Conservation (phyloP, 2,113 vertebrate species). For the Trematocara unimaculatum region DNA sequence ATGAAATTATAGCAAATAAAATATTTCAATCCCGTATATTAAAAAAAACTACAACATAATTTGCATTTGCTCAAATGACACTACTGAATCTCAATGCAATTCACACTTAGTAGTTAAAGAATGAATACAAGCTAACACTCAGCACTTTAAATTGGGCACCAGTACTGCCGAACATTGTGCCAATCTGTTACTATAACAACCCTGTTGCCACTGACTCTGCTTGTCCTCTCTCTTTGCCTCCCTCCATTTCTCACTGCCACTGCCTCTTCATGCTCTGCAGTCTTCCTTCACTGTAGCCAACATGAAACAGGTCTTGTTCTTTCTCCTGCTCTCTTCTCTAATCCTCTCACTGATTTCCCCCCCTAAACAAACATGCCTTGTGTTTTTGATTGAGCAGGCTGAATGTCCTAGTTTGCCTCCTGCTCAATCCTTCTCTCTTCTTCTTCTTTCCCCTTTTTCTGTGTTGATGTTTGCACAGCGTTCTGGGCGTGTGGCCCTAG, state of each 20-base stretch:
- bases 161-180: slow-evolving; percentile 29
- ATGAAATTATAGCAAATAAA: background rate
- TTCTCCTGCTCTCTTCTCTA: slow-evolving; percentile 13
- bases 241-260: slow-evolving; percentile 29
- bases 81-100: background rate
- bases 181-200: slow-evolving; percentile 71
- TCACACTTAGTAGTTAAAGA: background rate
- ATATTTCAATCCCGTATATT: background rate
- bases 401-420: slow-evolving; percentile 14
- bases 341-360: slow-evolving; percentile 8
- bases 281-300: slow-evolving; percentile 24
- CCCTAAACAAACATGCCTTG: slow-evolving; percentile 32
- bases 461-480: slow-evolving; percentile 17
- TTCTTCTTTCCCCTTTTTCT: background rate
- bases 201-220: slow-evolving; percentile 22
- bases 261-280: slow-evolving; percentile 12
- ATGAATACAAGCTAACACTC: background rate
- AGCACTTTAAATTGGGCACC: slow-evolving; percentile 19
- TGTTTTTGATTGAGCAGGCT: slow-evolving; percentile 26
- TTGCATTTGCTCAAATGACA: background rate
- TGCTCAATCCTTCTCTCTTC: slow-evolving; percentile 20
- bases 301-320: slow-evolving; percentile 29
- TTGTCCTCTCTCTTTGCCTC: slow-evolving; percentile 7
- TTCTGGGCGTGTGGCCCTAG: slow-evolving; percentile 33
- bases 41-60: background rate